Conservation (phyloP, 2,797 vertebrate genomes). For the Trachurus trachurus region DNA sequence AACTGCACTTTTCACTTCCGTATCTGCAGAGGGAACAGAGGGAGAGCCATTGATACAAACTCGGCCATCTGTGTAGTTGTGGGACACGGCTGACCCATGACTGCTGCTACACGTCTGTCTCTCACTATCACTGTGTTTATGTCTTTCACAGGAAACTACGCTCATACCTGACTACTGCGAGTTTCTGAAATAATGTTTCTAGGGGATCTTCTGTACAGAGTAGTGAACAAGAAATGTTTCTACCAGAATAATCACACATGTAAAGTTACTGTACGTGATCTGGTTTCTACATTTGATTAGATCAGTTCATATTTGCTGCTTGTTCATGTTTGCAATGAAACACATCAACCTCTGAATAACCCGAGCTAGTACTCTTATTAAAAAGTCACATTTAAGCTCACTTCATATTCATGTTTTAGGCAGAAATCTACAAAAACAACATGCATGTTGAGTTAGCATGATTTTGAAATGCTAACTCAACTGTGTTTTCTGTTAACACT, state of each 20-base stretch:
- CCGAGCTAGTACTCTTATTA: background rate
- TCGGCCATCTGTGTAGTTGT: conserved; percentile 57
- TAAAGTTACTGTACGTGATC: background rate
- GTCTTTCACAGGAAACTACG: conserved; percentile 1
- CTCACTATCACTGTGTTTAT: conserved; percentile 12
- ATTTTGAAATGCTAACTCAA: background rate
- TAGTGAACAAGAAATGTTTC: background rate
- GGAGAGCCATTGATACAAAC: conserved; percentile 52
- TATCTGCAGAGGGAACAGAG: conserved; percentile 38
- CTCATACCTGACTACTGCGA: background rate
- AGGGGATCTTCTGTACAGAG: background rate
- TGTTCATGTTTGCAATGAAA: too few relatives aligned
- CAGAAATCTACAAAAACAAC: background rate
- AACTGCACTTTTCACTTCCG: conserved; percentile 42
- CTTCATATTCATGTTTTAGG: background rate
- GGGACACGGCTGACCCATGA: conserved; percentile 31
- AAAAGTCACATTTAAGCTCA: background rate
- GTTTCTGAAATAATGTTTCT: background rate
- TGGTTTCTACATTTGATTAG: background rate
- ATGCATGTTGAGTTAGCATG: background rate
- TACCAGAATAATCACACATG: background rate
- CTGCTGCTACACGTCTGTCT: conserved; percentile 20
- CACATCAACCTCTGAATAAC: too few relatives aligned
- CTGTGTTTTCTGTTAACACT: background rate
- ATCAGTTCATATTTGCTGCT: too few relatives aligned